Conservation (phyloP, 2,113 vertebrate species). For the Synodontis membranacea region DNA sequence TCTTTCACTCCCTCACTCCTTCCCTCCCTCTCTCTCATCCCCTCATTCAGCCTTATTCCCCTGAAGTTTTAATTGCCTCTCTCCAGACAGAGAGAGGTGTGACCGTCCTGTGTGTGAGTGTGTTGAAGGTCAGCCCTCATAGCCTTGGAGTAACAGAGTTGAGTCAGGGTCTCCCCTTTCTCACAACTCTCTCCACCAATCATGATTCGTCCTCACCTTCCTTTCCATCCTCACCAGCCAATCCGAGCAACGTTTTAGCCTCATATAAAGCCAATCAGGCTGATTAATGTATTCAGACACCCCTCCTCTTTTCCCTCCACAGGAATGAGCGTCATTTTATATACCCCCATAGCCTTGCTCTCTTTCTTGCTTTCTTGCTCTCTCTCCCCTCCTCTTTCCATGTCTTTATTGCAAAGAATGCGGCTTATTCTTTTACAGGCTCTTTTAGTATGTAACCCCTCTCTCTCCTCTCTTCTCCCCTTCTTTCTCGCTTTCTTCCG, state of each 20-base stretch:
- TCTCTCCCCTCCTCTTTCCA: conserved; percentile 46
- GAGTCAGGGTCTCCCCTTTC: conserved; percentile 58
- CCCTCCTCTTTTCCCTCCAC: conserved; percentile 35
- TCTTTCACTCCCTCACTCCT: conserved; percentile 9
- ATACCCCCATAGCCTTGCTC: conserved; percentile 35
- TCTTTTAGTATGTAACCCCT: conserved; percentile 73
- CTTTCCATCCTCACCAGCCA: conserved; percentile 32
- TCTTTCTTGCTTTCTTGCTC: conserved; percentile 28
- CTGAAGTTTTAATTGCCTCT: conserved; percentile 58
- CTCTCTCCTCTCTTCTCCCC: conserved; percentile 35
- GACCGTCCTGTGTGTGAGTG: conserved; percentile 44
- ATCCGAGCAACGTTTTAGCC: conserved; percentile 25
- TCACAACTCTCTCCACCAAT: conserved; percentile 55
- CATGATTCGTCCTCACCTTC: conserved; percentile 22
- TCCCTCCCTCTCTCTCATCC: conserved; percentile 42
- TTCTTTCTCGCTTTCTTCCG: conserved; percentile 58
- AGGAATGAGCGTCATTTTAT: conserved; percentile 49
- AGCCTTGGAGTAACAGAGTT: conserved; percentile 52
- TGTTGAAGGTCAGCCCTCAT: conserved; percentile 53
- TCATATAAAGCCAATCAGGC: conserved; percentile 53
- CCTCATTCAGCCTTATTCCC: conserved; percentile 42
- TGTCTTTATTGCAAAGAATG: conserved; percentile 81
- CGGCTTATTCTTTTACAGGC: conserved; percentile 78
- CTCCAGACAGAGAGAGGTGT: conserved; percentile 57
- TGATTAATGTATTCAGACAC: conserved; percentile 55